A percentile compares a stretch with the other conserved stretches of the same genome.
Evolutionary conservation across 37 sponge, comb jelly and placozoan species (phyloP).

Genomic region (Cladorhizidae sp.): DNA sequence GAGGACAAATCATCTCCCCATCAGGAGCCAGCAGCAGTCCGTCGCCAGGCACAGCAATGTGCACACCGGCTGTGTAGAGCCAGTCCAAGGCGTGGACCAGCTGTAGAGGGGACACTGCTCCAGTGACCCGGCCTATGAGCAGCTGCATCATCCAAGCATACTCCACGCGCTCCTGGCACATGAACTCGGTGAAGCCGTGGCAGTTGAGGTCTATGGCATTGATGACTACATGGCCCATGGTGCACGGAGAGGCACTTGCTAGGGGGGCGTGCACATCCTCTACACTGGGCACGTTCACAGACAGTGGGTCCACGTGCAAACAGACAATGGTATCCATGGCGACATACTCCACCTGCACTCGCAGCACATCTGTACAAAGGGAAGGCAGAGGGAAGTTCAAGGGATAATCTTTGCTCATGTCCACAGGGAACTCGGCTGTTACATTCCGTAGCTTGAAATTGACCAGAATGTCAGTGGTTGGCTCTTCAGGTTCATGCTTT

Average conservation of each 20-base stretch:
- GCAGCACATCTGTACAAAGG: conserved; percentile 24
- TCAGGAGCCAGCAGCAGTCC: conserved; percentile 48
- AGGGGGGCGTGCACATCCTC: conserved; percentile 2
- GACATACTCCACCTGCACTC: conserved; percentile 31
- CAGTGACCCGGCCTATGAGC: conserved; percentile 29
- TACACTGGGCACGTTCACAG: conserved; percentile 47
- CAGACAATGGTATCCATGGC: conserved; percentile 37
- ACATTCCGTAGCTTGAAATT: conserved; percentile 54
- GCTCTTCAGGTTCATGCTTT: conserved; percentile 11
- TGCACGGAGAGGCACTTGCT: neutral
- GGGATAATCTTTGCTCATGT: conserved; percentile 22
- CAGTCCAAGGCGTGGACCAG: conserved; percentile 44
- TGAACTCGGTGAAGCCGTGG: conserved; percentile 69
- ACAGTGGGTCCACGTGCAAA: conserved; percentile 45
- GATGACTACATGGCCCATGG: conserved; percentile 43
- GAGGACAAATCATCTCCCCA: conserved; percentile 42
- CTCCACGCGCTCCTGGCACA: conserved; percentile 75
- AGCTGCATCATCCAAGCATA: conserved; percentile 81
- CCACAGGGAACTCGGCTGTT: conserved; percentile 76
- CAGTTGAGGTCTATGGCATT: conserved; percentile 37
- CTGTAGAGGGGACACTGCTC: conserved; percentile 45
- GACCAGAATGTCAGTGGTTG: conserved; percentile 51
- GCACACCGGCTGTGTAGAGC: conserved; percentile 42
- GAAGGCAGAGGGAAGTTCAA: conserved; percentile 52
- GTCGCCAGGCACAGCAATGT: conserved; percentile 47